Evolutionary conservation across 2,113 vertebrate species (phyloP).

Genomic region (Aepyceros melampus): DNA sequence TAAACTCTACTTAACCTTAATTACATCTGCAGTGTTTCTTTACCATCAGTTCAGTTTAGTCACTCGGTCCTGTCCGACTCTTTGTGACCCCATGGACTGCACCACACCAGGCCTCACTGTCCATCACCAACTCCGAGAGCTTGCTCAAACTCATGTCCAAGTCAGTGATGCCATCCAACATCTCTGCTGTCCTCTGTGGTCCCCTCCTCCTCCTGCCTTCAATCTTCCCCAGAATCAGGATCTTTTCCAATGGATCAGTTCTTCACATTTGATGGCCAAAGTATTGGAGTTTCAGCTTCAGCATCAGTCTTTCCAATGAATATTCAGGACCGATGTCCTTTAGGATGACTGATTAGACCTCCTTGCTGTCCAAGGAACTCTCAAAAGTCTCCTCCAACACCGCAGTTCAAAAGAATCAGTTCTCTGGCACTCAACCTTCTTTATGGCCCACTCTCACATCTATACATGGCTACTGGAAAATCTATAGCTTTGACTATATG

Average conservation of each 20-base stretch:
- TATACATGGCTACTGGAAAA: not conserved
- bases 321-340: not conserved
- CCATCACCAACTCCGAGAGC: not conserved
- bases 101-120: not conserved
- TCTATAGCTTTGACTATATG: not conserved
- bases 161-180: not conserved
- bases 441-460: not conserved
- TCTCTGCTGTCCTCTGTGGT: not conserved
- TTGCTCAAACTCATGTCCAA: not conserved
- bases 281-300: not conserved
- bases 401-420: not conserved
- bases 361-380: not conserved
- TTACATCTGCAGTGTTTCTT: not conserved
- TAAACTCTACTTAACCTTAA: not conserved
- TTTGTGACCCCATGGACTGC: not conserved
- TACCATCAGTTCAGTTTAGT: not conserved
- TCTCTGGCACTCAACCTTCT: not conserved
- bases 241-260: not conserved
- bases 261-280: not conserved
- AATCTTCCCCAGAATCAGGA: not conserved
- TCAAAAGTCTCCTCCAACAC: not conserved
- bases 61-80: not conserved
- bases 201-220: not conserved
- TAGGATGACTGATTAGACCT: not conserved
- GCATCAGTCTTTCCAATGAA: not conserved